Evolutionary conservation across 2,888 invertebrate species (phyloP).

Genomic region (Poecilus cupreus): DNA sequence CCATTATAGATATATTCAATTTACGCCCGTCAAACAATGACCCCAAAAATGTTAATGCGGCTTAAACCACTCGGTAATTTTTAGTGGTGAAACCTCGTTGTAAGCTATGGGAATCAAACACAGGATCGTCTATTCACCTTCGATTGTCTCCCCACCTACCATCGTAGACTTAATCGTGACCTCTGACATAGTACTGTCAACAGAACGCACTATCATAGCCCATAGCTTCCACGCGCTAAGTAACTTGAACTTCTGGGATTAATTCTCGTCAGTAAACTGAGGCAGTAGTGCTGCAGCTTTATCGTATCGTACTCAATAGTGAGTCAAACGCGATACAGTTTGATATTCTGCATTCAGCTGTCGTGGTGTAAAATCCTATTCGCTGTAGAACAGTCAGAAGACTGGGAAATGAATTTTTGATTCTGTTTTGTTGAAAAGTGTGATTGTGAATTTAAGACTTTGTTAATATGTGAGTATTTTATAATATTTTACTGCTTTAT

Average conservation of each 20-base stretch:
- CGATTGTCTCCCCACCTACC: background rate
- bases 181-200: background rate
- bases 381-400: background rate
- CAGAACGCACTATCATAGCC: background rate
- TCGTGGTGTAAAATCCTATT: background rate
- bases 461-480: background rate
- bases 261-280: background rate
- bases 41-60: too few relatives aligned
- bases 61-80: too few relatives aligned
- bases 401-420: background rate
- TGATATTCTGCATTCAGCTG: background rate
- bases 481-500: too few relatives aligned
- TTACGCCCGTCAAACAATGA: too few relatives aligned
- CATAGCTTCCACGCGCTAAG: background rate
- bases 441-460: background rate
- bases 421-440: background rate
- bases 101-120: too few relatives aligned
- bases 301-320: background rate
- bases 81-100: too few relatives aligned
- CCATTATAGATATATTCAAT: too few relatives aligned
- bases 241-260: background rate
- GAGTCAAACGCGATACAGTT: background rate
- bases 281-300: background rate
- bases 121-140: too few relatives aligned
- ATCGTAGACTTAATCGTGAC: background rate